Conservation (phyloP, 2,113 vertebrate genomes). For the Ariopsis seemanni region DNA sequence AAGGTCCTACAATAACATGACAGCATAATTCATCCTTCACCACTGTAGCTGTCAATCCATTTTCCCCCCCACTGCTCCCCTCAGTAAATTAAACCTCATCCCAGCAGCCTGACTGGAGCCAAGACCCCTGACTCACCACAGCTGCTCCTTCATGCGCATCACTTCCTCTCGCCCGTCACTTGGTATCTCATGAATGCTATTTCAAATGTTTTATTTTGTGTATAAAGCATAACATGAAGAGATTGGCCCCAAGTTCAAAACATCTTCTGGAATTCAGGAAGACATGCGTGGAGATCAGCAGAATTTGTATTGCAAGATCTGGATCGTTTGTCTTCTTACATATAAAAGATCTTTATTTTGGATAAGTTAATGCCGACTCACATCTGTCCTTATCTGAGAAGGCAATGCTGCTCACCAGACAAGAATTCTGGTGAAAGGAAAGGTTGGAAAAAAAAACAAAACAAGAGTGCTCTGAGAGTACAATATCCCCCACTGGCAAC, state of each 20-base stretch:
- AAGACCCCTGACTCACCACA: not conserved
- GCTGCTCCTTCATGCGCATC: not conserved
- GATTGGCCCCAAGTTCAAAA: not conserved
- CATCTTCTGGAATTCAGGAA: not conserved
- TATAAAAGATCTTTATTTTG: not conserved
- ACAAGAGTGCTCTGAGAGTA: no score
- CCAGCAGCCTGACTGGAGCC: not conserved
- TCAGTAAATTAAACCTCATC: constrained; percentile 23
- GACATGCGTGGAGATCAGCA: not conserved
- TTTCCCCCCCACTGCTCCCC: constrained; percentile 1
- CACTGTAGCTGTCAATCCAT: not conserved
- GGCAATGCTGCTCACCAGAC: not conserved
- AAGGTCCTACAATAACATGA: not conserved
- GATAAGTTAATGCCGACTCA: not conserved
- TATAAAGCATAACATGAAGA: not conserved
- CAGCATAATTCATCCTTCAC: constrained; percentile 12
- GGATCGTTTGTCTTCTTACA: not conserved
- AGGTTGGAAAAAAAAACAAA: not conserved
- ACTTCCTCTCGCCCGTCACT: constrained; percentile 1
- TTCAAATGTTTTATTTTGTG: not conserved
- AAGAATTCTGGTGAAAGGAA: not conserved
- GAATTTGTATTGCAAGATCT: not conserved
- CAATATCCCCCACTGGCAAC: no score
- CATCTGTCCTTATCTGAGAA: not conserved
- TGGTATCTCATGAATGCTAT: not conserved